Conservation (phyloP, 2,113 vertebrate genomes). For the Zosterops hypoxanthus region DNA sequence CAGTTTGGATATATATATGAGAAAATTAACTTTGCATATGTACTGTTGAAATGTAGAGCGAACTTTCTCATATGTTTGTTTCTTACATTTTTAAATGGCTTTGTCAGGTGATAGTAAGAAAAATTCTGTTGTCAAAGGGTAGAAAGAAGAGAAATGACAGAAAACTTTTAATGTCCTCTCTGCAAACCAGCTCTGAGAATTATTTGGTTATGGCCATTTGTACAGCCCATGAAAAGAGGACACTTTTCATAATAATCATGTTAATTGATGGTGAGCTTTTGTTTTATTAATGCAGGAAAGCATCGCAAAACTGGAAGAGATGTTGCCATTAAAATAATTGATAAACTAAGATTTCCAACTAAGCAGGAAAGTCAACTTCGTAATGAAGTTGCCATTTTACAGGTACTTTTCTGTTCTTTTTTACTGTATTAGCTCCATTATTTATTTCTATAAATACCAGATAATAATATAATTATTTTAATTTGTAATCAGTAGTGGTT, state of each 20-base stretch:
- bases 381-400: slow-evolving; percentile 97
- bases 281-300: slow-evolving; percentile 83
- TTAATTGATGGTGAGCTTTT: slow-evolving; percentile 13
- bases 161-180: neutral
- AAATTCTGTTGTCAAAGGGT: neutral
- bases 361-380: slow-evolving; percentile 98
- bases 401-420: slow-evolving; percentile 78
- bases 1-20: neutral
- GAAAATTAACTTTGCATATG: neutral
- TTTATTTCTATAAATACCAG: neutral
- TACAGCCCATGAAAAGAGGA: neutral
- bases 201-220: neutral
- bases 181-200: neutral
- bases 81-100: neutral
- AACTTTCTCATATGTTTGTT: neutral
- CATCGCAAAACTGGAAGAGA: slow-evolving; percentile 97
- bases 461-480: neutral
- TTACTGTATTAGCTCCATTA: neutral
- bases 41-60: neutral
- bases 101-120: neutral
- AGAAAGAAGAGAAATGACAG: neutral
- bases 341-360: slow-evolving; percentile 95
- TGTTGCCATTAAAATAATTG: slow-evolving; percentile 98
- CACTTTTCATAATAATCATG: neutral
- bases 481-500: neutral